Percentiles rank a stretch among this genome's conserved stretches.
phyloP scores from a whole-genome alignment of 2,113 vertebrate genomes.

The Catharus fuscescens region DNA sequence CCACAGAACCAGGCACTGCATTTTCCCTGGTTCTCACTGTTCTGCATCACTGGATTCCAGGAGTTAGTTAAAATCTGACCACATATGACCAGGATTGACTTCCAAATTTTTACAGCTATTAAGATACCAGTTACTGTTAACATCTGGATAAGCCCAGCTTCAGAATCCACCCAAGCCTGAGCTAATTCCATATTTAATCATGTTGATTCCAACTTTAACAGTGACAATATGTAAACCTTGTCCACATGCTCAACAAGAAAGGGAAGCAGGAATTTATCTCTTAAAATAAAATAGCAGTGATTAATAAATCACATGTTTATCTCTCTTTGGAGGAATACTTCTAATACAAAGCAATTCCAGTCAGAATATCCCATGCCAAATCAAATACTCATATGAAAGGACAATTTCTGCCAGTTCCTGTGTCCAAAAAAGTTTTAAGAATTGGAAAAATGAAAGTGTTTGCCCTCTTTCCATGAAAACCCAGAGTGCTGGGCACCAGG shows the following conservation, averaged over 20 bases:
- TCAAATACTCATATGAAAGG: constrained; percentile 63
- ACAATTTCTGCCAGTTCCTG: constrained; percentile 48
- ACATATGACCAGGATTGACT: background rate
- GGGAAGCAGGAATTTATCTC: constrained; percentile 41
- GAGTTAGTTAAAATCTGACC: background rate
- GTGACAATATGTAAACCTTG: constrained; percentile 36
- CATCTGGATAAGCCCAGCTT: constrained; percentile 7
- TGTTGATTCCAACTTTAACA: constrained; percentile 42
- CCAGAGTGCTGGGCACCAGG: background rate
- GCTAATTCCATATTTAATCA: constrained; percentile 54
- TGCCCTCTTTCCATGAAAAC: constrained; percentile 50
- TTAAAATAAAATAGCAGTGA: constrained; percentile 62
- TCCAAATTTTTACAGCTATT: constrained; percentile 4
- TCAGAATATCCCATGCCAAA: constrained; percentile 56
- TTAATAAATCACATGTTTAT: constrained; percentile 73
- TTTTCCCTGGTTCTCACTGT: background rate
- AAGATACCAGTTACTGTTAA: constrained; percentile 19
- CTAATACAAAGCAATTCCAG: constrained; percentile 56
- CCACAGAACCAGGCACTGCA: background rate
- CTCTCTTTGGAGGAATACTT: constrained; percentile 61
- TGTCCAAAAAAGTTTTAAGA: constrained; percentile 51
- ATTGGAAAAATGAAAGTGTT: constrained; percentile 43
- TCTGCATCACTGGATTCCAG: background rate
- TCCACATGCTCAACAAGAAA: constrained; percentile 43
- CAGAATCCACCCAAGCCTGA: constrained; percentile 38